Evolutionary conservation across 2,797 vertebrate genomes (phyloP).

Genomic region (Liparis tanakae): DNA sequence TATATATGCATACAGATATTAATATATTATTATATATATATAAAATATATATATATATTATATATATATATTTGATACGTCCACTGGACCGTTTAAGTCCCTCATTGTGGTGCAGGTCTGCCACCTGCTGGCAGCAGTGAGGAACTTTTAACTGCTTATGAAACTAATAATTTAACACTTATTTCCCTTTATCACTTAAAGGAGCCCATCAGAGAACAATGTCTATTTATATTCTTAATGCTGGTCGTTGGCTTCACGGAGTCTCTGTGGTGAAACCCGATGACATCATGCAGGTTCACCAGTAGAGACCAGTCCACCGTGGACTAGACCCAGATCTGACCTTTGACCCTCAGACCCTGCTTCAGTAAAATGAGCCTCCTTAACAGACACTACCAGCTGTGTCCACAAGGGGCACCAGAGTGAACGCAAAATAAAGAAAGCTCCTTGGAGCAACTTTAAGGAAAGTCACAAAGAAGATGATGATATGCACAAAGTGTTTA

Average conservation of each 20-base stretch:
- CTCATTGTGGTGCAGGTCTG: slow-evolving; percentile 43
- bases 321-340: no score
- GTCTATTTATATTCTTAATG: no score
- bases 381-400: background rate
- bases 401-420: background rate
- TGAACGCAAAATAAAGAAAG: no score
- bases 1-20: no score
- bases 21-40: no score
- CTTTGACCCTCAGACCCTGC: no score
- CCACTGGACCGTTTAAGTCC: background rate
- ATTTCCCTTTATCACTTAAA: no score
- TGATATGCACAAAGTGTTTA: slow-evolving; percentile 19
- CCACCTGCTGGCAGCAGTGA: slow-evolving; percentile 71
- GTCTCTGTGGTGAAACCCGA: background rate
- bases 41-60: no score
- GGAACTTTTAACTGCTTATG: background rate
- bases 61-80: slow-evolving; percentile 7
- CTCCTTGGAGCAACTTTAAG: background rate
- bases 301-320: no score
- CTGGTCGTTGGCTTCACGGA: no score
- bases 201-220: background rate
- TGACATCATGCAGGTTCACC: background rate
- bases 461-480: background rate
- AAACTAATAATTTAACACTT: background rate
- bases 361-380: background rate